Base-by-base conservation (phyloP, 1,140 invertebrate genomes). In the Lanistes nyassanus region DNA sequence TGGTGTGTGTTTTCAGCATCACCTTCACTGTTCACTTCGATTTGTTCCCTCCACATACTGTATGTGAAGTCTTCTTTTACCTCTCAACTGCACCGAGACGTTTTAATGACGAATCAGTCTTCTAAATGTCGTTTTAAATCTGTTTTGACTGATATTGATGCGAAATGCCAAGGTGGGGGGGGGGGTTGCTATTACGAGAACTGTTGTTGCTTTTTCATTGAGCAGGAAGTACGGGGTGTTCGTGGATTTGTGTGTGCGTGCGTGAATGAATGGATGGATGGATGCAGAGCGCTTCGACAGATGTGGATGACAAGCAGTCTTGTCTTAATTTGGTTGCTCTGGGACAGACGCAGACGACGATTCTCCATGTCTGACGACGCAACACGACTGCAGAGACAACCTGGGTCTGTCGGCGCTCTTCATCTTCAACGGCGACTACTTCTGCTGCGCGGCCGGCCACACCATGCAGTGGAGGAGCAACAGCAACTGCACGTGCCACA, bases 361-460 rank as follows among this genome's bases (percentile, higher is more conserved):
- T 16, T 6, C 1, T 13, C 56, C 56, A 58, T 71, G 69, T 36
- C 11, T 47, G 55, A 34, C 11, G 3, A 36, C 55, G 13, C 56
- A 31, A 9, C n/a, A n/a, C n/a, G 56, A 60, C 9, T 60, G 56
- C n/a, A 11, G 56, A 31, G 23, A n/a, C 56, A 34, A 36, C 31
- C 0, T 71, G 13, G 69, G 69, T 21, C 4, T 71, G 13, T 71
- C 69, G 1, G 51, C 51, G 6, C 9, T 71, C 21, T 11, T 51
- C 13, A 29, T 71, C 53, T 34, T 71, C 69, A 71, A 71, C 69
- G 58, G 56, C 34, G 29, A 71, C 69, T 71, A 58, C 55, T 37
- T 36, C 53, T 71, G 69, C 69, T 71, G 69, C 36, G 9, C 69
- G 21, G 47, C 69, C 21, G 69, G 69, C 21, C 58, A 36, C 55